Conservation (phyloP, 2,797 vertebrate species). For the Trachops cirrhosus region DNA sequence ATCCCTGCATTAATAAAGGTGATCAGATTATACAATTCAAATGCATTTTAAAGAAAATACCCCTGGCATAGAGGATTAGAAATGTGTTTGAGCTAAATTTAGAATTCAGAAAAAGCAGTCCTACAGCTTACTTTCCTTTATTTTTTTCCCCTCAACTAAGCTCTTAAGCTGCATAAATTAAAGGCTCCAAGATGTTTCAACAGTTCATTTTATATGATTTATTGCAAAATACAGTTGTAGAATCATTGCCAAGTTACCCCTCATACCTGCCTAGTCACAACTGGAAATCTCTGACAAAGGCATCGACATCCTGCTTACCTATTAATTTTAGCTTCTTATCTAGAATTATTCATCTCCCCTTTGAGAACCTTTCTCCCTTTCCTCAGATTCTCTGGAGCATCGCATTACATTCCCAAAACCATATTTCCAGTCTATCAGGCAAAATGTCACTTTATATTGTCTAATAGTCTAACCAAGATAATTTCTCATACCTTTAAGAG, state of each 20-base stretch:
- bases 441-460: neutral
- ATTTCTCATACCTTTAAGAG: neutral
- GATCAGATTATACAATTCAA: constrained; percentile 57
- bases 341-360: constrained; percentile 28
- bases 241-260: constrained; percentile 45
- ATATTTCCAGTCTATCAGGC: neutral
- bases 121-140: constrained; percentile 53
- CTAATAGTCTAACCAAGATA: neutral
- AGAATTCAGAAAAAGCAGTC: constrained; percentile 64
- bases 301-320: neutral
- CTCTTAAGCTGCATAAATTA: constrained; percentile 71
- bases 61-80: constrained; percentile 51
- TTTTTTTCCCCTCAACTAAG: constrained; percentile 58
- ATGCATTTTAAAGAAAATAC: constrained; percentile 59
- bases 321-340: constrained; percentile 48
- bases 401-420: neutral
- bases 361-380: neutral
- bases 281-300: constrained; percentile 43
- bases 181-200: constrained; percentile 67
- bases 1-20: constrained; percentile 58
- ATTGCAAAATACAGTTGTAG: constrained; percentile 60
- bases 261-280: constrained; percentile 39
- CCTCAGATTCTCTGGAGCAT: neutral
- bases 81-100: constrained; percentile 64
- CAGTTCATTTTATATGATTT: constrained; percentile 28